These are phyloP conservation scores for Atherinosoma microstoma DNA, from an alignment of 2,797 vertebrate species.

Conservation along the genomic window DNA sequence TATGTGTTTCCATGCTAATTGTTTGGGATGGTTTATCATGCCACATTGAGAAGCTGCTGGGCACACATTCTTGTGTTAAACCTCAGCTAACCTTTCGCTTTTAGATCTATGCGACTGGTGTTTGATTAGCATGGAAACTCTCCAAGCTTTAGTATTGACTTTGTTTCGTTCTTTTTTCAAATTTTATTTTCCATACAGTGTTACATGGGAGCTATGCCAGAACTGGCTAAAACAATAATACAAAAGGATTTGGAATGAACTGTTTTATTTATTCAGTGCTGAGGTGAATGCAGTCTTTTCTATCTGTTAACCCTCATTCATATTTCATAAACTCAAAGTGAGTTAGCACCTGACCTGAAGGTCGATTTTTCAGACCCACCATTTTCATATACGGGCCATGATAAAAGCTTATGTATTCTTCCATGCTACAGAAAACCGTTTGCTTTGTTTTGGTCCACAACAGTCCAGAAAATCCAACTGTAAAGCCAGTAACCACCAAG, in stretches of 20 bases:
- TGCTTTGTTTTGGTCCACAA: constrained; percentile 49
- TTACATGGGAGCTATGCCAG: constrained; percentile 16
- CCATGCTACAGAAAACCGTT: constrained; percentile 47
- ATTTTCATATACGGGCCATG: constrained; percentile 36
- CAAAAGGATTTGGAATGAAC: constrained; percentile 13
- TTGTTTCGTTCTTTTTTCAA: constrained; percentile 36
- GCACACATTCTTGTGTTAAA: constrained; percentile 75
- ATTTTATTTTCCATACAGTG: constrained; percentile 11
- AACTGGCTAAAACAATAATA: constrained; percentile 18
- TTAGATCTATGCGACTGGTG: constrained; percentile 50
- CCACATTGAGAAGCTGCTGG: constrained; percentile 74
- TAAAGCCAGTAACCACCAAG: constrained; percentile 48
- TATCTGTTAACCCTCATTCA: constrained; percentile 6
- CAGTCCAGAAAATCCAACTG: constrained; percentile 34
- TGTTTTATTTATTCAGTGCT: constrained; percentile 12
- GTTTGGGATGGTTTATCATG: constrained; percentile 79
- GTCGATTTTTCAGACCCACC: constrained; percentile 36
- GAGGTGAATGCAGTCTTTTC: constrained; percentile 24
- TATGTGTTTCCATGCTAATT: constrained; percentile 84
- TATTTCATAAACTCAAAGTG: constrained; percentile 29
- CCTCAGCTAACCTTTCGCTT: constrained; percentile 61
- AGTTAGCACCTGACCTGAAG: constrained; percentile 30
- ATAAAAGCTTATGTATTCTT: constrained; percentile 49
- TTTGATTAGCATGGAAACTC: constrained; percentile 38
- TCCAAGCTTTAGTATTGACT: constrained; percentile 51